A percentile compares a stretch with the other conserved stretches of the same genome.
Conservation (phyloP, 2,888 invertebrate species). For the Meghimatium bilineatum region DNA sequence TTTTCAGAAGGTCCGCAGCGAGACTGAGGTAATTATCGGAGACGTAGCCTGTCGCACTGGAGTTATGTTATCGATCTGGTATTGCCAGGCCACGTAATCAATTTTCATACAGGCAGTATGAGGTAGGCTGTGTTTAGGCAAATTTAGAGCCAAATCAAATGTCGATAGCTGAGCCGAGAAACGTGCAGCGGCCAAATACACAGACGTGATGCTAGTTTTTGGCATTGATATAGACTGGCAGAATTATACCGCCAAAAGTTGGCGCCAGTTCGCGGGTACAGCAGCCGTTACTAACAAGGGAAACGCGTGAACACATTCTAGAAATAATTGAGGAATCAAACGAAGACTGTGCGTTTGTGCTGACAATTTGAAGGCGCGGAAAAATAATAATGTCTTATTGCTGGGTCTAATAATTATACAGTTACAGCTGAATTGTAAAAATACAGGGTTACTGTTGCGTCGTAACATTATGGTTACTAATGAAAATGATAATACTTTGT, state of each 20-base stretch:
- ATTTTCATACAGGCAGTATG: not conserved
- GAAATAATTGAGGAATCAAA: not conserved
- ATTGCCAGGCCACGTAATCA: slow-evolving; percentile 18
- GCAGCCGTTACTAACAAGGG: not conserved
- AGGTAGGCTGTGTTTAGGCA: slow-evolving; percentile 7
- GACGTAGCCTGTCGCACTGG: not conserved
- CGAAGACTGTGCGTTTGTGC: too few species aligned
- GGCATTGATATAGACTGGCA: not conserved
- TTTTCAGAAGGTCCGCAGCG: not conserved
- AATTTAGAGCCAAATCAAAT: not conserved
- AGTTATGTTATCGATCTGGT: not conserved
- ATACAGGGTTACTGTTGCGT: too few species aligned
- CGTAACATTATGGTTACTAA: too few species aligned
- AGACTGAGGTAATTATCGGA: not conserved
- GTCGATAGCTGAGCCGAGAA: not conserved
- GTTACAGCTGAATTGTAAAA: too few species aligned
- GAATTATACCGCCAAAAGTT: not conserved
- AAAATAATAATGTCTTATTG: too few species aligned
- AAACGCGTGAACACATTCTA: not conserved
- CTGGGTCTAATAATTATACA: too few species aligned
- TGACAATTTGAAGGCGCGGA: too few species aligned
- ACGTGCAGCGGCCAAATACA: not conserved
- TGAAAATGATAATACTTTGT: too few species aligned
- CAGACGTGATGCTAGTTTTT: not conserved
- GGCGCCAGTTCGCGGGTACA: too few species aligned